These are phyloP conservation scores for Corapipo altera DNA, from an alignment of 2,113 vertebrate species.

Conservation along the genomic window DNA sequence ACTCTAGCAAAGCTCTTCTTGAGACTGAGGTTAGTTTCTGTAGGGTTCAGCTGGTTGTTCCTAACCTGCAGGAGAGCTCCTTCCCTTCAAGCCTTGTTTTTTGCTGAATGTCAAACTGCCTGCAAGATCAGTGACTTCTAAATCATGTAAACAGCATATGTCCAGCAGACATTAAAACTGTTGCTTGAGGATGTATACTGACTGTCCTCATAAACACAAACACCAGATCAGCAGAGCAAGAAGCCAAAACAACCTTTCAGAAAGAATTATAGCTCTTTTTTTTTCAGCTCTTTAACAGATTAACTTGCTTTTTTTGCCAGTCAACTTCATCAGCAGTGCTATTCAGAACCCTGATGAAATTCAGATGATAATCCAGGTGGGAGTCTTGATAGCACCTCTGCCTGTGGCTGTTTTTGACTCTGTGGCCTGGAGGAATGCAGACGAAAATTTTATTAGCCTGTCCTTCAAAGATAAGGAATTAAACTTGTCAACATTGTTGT, in stretches of 20 bases:
- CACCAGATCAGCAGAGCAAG: not conserved
- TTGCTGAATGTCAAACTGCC: not conserved
- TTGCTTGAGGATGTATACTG: conserved; percentile 11
- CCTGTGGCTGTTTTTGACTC: not conserved
- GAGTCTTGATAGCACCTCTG: not conserved
- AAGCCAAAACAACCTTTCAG: conserved; percentile 18
- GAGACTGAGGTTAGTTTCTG: not conserved
- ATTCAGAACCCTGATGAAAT: conserved; percentile 28
- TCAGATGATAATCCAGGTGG: not conserved
- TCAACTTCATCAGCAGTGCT: not conserved
- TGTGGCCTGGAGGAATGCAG: conserved; percentile 2
- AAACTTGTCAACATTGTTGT: not conserved
- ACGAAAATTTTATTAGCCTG: not conserved
- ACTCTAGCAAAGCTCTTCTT: not conserved
- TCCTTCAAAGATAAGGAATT: not conserved
- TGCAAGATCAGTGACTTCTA: not conserved
- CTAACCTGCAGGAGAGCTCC: not conserved
- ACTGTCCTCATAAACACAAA: conserved; percentile 6
- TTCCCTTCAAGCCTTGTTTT: not conserved
- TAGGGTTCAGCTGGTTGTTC: not conserved
- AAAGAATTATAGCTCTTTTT: not conserved
- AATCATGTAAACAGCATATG: not conserved
- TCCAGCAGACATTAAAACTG: not conserved
- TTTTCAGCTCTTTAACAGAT: not conserved
- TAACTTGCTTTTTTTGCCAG: not conserved